Percentiles rank a stretch among this genome's conserved stretches.
phyloP scores from a whole-genome alignment of 2,113 vertebrate species.

The Corythornis vintsioides region DNA sequence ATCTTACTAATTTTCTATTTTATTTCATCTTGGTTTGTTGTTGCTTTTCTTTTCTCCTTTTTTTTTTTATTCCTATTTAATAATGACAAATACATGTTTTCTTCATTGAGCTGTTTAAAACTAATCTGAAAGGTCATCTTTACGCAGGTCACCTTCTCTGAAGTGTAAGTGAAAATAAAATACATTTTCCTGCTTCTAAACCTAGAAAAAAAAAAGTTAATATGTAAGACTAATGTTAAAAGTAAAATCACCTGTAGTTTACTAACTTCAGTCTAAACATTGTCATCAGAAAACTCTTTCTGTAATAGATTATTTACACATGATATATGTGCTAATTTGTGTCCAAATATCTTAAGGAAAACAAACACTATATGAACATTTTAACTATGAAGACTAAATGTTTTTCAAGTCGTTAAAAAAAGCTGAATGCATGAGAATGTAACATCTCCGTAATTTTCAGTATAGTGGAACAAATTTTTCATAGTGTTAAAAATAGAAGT shows the following conservation, averaged over 20 bases:
- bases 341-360: neutral
- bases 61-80: neutral
- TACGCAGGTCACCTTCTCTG: neutral
- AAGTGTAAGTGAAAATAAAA: neutral
- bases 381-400: neutral
- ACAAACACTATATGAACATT: neutral
- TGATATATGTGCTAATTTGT: neutral
- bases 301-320: neutral
- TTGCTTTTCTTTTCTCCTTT: neutral
- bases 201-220: neutral
- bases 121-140: neutral
- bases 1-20: neutral
- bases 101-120: neutral
- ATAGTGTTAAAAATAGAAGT: neutral
- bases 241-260: neutral
- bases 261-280: neutral
- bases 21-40: neutral
- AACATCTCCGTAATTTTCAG: neutral
- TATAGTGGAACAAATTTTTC: neutral
- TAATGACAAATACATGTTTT: neutral
- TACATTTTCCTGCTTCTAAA: neutral
- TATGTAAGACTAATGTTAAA: neutral
- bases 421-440: neutral
- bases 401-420: neutral
- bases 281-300: neutral